Percentiles rank a stretch among this genome's conserved stretches.
phyloP scores from a whole-genome alignment of 2,888 invertebrate genomes.

The Lapara coniferarum region DNA sequence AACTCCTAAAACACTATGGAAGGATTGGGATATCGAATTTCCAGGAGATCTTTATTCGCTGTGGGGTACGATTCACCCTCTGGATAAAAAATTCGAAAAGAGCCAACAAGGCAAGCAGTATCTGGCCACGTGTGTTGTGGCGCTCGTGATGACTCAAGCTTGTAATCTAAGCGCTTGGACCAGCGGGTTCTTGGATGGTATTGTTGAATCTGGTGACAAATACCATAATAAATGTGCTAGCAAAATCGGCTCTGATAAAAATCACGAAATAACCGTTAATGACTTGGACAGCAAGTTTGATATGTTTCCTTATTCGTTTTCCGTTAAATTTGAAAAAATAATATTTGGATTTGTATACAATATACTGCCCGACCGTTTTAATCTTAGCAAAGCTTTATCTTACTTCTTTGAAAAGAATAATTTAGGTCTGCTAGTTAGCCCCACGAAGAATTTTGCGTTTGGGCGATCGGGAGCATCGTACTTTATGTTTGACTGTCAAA shows the following conservation, averaged over 20 bases:
- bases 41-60: conserved; percentile 87
- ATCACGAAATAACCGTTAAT: conserved; percentile 83
- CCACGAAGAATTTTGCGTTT: conserved; percentile 79
- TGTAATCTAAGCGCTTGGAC: conserved; percentile 86
- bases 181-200: conserved; percentile 84
- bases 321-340: conserved; percentile 81
- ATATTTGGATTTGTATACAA: conserved; percentile 86
- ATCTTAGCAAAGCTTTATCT: conserved; percentile 84
- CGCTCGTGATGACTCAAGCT: conserved; percentile 82
- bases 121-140: conserved; percentile 84
- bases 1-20: conserved; percentile 79
- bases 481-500: conserved; percentile 87
- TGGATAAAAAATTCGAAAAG: conserved; percentile 80
- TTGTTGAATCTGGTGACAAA: conserved; percentile 83
- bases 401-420: conserved; percentile 83
- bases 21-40: conserved; percentile 88
- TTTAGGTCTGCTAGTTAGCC: conserved; percentile 82
- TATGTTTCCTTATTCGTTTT: conserved; percentile 84
- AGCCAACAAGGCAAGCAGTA: conserved; percentile 85
- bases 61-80: conserved; percentile 86
- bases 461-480: conserved; percentile 82
- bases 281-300: conserved; percentile 82
- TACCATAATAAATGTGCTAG: conserved; percentile 81
- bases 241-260: conserved; percentile 66
- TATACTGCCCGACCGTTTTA: conserved; percentile 81